Evolutionary conservation across 2,797 vertebrate genomes (phyloP).

Genomic region (Acanthornis magna): DNA sequence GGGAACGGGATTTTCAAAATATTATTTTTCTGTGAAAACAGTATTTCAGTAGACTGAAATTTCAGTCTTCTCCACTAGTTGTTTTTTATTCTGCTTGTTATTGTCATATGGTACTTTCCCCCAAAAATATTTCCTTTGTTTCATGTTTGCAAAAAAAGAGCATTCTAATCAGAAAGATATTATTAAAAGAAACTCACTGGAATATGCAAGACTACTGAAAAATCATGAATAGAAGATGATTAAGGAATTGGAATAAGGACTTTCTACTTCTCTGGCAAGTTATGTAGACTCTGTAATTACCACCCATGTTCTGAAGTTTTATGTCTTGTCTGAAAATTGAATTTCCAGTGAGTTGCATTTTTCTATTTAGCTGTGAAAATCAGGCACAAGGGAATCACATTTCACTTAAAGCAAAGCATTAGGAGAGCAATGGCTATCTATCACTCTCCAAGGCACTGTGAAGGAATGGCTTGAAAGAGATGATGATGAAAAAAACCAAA

Average conservation of each 20-base stretch:
- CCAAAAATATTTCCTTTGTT: not conserved
- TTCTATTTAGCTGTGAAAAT: constrained; percentile 36
- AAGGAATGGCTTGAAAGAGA: not conserved
- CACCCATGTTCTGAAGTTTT: not conserved
- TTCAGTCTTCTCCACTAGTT: not conserved
- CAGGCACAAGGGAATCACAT: constrained; percentile 14
- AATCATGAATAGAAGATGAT: not conserved
- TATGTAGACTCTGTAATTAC: not conserved
- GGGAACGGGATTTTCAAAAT: not conserved
- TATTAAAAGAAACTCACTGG: not conserved
- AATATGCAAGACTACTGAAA: not conserved
- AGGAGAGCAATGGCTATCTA: not conserved
- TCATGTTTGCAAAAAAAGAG: not conserved
- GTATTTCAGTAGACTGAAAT: not conserved
- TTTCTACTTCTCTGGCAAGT: not conserved
- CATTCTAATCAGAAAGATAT: not conserved
- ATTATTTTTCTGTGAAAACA: not conserved
- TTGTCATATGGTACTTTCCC: not conserved
- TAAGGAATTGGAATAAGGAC: not conserved
- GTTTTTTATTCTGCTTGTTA: not conserved
- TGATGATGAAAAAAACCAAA: not conserved
- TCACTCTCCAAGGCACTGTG: not conserved
- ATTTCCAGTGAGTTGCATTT: constrained; percentile 21
- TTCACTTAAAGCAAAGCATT: constrained; percentile 10
- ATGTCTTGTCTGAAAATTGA: constrained; percentile 10